These are phyloP conservation scores for Palythoa heliodiscus DNA, from an alignment of 92 coral and sea anemone genomes.

Conservation along the genomic window DNA sequence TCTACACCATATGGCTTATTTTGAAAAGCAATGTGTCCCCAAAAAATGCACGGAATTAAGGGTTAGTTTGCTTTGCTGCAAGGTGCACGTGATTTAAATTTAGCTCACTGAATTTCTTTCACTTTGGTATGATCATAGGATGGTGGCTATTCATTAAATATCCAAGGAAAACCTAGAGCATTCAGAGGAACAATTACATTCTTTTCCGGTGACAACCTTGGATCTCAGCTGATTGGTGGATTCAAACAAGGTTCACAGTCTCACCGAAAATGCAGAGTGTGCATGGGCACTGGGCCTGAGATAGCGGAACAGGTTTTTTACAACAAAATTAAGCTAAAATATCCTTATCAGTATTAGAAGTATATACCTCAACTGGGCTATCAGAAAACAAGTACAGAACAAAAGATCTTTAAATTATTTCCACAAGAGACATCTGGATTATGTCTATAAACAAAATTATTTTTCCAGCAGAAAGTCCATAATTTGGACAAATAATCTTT, in stretches of 20 bases:
- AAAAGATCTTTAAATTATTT: constrained; percentile 12
- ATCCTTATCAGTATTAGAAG: constrained; percentile 12
- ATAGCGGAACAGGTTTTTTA: constrained; percentile 3
- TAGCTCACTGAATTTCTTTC: constrained; percentile 20
- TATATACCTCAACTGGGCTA: constrained; percentile 20
- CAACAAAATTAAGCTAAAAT: constrained; percentile 13
- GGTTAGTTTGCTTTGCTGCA: constrained; percentile 24
- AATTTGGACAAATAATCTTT: constrained; percentile 21
- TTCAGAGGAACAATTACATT: constrained; percentile 50
- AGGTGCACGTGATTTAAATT: constrained; percentile 18
- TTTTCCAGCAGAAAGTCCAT: constrained; percentile 14
- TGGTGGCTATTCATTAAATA: constrained; percentile 26
- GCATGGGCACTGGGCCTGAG: constrained; percentile 45
- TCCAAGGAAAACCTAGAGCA: background rate
- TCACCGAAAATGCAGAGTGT: constrained; percentile 47
- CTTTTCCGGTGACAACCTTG: constrained; percentile 58
- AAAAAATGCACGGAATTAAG: constrained; percentile 9
- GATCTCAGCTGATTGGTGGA: constrained; percentile 45
- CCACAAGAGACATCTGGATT: constrained; percentile 17
- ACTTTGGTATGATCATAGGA: constrained; percentile 19
- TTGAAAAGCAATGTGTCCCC: constrained; percentile 24
- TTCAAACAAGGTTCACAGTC: constrained; percentile 46
- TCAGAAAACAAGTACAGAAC: constrained; percentile 21
- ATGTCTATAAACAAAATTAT: constrained; percentile 16
- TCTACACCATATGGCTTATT: constrained; percentile 13